phyloP scores from a whole-genome alignment of 2,797 vertebrate genomes.

The Falco peregrinus region DNA sequence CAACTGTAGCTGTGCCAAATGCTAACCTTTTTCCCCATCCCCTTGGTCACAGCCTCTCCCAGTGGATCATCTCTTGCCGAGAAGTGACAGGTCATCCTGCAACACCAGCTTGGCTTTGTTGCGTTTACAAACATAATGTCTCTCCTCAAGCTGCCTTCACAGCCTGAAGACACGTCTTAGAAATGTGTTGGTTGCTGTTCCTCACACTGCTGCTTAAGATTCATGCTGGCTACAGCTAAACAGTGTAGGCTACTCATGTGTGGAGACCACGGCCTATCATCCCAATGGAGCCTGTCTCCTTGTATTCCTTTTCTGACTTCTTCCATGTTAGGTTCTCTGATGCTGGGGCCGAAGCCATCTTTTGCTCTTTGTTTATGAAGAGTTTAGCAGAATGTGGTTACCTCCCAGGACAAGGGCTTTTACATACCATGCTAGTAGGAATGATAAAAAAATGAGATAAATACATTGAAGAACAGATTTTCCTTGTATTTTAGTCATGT shows the following conservation, averaged over 20 bases:
- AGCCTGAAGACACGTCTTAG: background rate
- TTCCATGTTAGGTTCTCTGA: background rate
- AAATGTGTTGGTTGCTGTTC: background rate
- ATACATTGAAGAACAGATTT: background rate
- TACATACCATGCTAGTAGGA: background rate
- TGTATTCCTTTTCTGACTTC: background rate
- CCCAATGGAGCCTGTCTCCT: background rate
- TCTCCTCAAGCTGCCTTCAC: background rate
- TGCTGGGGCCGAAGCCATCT: background rate
- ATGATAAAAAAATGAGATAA: background rate
- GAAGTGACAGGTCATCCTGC: background rate
- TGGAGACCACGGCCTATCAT: background rate
- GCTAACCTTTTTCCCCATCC: background rate
- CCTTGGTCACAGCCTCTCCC: background rate
- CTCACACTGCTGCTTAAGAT: background rate
- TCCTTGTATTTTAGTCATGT: background rate
- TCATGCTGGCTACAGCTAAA: background rate
- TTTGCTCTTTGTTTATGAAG: background rate
- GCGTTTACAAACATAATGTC: background rate
- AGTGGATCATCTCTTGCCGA: rapidly evolving
- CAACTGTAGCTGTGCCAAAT: background rate
- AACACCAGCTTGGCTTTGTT: background rate
- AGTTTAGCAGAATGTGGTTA: background rate
- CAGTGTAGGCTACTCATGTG: rapidly evolving
- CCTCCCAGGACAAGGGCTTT: background rate